Conservation (phyloP, 30 jellyfish, hydroid and myxozoan species). For the Haliclystus octoradiatus region DNA sequence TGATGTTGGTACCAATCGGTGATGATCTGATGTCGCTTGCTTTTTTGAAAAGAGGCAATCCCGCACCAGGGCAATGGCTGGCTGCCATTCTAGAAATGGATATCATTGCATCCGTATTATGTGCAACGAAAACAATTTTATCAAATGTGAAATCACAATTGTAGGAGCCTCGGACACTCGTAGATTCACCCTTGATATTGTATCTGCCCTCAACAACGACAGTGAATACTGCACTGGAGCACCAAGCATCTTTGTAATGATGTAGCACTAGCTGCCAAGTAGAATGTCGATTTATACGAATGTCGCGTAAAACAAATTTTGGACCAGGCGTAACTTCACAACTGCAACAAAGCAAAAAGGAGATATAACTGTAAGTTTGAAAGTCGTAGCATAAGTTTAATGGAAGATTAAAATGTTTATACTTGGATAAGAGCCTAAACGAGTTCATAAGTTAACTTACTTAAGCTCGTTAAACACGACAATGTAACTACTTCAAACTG, state of each 20-base stretch:
- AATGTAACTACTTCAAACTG: no score
- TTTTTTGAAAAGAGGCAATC: conserved; percentile 17
- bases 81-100: conserved; percentile 5
- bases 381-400: not conserved
- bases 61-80: conserved; percentile 43
- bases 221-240: conserved; percentile 48
- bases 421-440: no score
- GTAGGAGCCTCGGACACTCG: not conserved
- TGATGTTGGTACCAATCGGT: conserved; percentile 14
- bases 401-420: no score
- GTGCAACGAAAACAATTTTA: not conserved
- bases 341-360: conserved; percentile 10
- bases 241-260: conserved; percentile 56
- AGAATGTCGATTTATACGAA: conserved; percentile 27
- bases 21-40: conserved; percentile 8
- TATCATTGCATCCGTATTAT: not conserved
- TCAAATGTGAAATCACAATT: not conserved
- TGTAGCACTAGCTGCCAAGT: conserved; percentile 38
- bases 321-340: conserved; percentile 64
- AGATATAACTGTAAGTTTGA: not conserved
- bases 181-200: conserved; percentile 3
- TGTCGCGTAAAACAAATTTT: conserved; percentile 37
- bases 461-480: no score
- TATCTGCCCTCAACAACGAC: conserved; percentile 29
- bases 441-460: no score